phyloP scores from a whole-genome alignment of 2,797 vertebrate species.

The Tangara arthus region DNA sequence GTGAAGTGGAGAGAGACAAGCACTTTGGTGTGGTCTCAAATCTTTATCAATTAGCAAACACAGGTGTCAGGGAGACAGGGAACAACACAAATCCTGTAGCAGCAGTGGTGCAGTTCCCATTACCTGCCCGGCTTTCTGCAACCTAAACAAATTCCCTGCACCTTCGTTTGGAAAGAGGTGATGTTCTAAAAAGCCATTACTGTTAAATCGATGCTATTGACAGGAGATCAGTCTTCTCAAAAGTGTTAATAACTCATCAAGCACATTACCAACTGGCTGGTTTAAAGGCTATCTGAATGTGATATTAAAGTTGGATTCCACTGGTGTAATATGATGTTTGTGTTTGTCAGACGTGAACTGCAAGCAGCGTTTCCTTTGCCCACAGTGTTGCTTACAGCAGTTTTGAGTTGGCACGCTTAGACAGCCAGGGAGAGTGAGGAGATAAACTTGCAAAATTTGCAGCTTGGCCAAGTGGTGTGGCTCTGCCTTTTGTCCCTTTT shows the following conservation, averaged over 20 bases:
- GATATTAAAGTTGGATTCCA: not conserved
- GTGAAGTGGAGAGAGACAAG: constrained; percentile 1
- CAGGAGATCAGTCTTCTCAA: constrained; percentile 6
- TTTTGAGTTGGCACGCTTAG: not conserved
- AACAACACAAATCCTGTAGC: not conserved
- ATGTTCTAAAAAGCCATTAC: constrained; percentile 40
- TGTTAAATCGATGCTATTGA: constrained; percentile 4
- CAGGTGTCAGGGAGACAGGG: not conserved
- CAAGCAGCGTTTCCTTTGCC: not conserved
- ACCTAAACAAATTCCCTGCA: not conserved
- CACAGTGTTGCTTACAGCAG: not conserved
- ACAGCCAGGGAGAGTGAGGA: not conserved
- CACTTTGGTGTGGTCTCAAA: not conserved
- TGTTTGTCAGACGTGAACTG: not conserved
- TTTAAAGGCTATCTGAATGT: constrained; percentile 9
- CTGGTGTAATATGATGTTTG: not conserved
- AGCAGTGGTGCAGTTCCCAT: not conserved
- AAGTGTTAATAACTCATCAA: constrained; percentile 34
- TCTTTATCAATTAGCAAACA: constrained; percentile 25
- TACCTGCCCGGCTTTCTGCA: not conserved
- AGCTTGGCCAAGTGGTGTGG: not conserved
- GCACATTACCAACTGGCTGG: not conserved
- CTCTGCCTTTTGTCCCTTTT: not conserved
- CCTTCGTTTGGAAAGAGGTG: not conserved
- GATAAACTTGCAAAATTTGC: not conserved